Evolutionary conservation across 2,113 vertebrate genomes (phyloP).

Genomic region (Gymnocephalus cernua): DNA sequence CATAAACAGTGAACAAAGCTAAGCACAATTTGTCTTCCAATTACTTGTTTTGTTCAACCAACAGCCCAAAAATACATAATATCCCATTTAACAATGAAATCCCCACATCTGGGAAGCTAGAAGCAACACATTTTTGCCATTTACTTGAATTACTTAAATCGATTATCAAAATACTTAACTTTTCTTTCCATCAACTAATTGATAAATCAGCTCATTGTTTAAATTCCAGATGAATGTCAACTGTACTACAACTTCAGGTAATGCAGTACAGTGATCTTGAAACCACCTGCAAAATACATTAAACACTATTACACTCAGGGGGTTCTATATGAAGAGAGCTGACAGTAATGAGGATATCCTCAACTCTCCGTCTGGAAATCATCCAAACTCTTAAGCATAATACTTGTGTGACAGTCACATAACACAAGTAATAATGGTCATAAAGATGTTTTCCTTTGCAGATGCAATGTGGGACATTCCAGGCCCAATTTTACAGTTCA

Average conservation of each 20-base stretch:
- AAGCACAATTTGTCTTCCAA: not conserved
- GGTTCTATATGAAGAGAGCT: not conserved
- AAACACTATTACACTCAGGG: not conserved
- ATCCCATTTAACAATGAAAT: not conserved
- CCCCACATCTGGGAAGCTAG: not conserved
- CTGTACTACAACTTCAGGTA: not conserved
- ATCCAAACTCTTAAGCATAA: slow-evolving; percentile 29
- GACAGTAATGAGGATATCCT: slow-evolving; percentile 36
- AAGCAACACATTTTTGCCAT: not conserved
- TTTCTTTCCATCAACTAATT: not conserved
- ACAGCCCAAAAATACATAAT: not conserved
- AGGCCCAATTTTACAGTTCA: slow-evolving; percentile 59
- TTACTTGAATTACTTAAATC: not conserved
- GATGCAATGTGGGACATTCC: slow-evolving; percentile 61
- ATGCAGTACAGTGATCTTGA: not conserved
- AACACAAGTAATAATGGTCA: slow-evolving; percentile 49
- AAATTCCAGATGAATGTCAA: not conserved
- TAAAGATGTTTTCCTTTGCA: slow-evolving; percentile 59
- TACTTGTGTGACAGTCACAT: slow-evolving; percentile 59
- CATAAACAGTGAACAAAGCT: not conserved
- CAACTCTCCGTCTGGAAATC: slow-evolving; percentile 18
- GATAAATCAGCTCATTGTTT: not conserved
- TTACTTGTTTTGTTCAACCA: not conserved
- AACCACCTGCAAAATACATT: slow-evolving; percentile 5
- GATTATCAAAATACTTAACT: not conserved